Percentiles rank a stretch among this genome's conserved stretches.
Conservation (phyloP, 2,888 invertebrate species). For the Serripes groenlandicus region DNA sequence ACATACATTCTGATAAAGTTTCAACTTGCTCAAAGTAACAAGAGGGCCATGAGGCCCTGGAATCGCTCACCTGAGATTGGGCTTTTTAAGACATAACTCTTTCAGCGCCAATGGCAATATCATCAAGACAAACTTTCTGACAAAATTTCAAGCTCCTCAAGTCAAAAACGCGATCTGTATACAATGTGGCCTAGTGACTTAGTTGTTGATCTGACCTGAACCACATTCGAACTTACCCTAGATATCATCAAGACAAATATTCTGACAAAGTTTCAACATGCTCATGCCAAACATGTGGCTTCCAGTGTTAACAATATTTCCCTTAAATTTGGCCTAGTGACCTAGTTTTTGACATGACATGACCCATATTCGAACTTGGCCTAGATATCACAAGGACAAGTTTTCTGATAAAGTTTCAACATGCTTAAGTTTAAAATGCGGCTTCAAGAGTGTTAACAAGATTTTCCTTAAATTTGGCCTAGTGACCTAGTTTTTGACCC, state of each 20-base stretch:
- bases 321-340: not conserved
- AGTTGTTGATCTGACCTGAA: too few species aligned
- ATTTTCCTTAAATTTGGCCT: not conserved
- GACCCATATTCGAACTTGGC: not conserved
- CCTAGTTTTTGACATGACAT: not conserved
- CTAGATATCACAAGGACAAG: not conserved
- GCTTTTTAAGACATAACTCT: too few species aligned
- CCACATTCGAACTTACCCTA: not conserved
- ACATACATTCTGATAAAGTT: too few species aligned
- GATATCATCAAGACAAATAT: not conserved
- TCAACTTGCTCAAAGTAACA: too few species aligned
- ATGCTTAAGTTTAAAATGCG: not conserved
- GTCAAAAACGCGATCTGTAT: too few species aligned
- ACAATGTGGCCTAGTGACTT: too few species aligned
- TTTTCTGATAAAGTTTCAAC: not conserved
- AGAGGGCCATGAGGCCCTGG: too few species aligned
- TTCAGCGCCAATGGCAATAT: too few species aligned
- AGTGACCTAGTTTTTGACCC: not conserved
- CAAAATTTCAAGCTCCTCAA: too few species aligned
- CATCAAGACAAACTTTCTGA: too few species aligned
- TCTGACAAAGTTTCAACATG: not conserved
- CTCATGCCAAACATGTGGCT: not conserved
- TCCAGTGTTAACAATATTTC: not conserved
- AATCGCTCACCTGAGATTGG: too few species aligned
- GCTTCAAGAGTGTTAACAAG: too few species aligned